A percentile compares a stretch with the other conserved stretches of the same genome.
phyloP scores from a whole-genome alignment of 2,888 invertebrate species.

The Eledone cirrhosa region DNA sequence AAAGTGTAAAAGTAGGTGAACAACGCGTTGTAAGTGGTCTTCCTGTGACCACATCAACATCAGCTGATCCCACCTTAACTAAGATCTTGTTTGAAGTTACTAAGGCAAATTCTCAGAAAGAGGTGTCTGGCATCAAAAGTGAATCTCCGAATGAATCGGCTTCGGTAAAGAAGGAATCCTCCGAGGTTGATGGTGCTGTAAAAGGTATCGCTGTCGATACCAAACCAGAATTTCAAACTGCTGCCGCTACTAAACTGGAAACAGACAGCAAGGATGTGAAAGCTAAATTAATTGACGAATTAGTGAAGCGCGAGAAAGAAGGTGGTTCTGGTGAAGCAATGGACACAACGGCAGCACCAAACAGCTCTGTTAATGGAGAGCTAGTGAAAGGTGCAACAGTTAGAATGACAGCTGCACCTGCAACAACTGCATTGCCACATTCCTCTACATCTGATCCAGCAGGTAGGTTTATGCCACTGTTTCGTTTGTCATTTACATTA shows the following conservation, averaged over 20 bases:
- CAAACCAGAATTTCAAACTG: conserved; percentile 15
- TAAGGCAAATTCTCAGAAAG: not conserved
- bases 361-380: conserved; percentile 18
- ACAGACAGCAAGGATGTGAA: conserved; percentile 17
- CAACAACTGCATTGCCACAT: not conserved
- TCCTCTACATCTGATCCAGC: conserved; percentile 4
- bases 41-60: conserved; percentile 31
- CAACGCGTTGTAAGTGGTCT: conserved; percentile 27
- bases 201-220: conserved; percentile 19
- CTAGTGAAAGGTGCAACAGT: not conserved
- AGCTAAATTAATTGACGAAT: not conserved
- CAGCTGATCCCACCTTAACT: conserved; percentile 14
- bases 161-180: conserved; percentile 11
- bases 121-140: not conserved
- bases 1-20: conserved; percentile 29
- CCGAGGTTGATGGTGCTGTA: not conserved
- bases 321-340: conserved; percentile 32
- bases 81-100: not conserved
- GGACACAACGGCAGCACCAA: conserved; percentile 34
- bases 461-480: not conserved
- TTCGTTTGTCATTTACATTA: too few relatives aligned
- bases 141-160: conserved; percentile 1
- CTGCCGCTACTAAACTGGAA: not conserved
- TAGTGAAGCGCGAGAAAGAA: conserved; percentile 25
- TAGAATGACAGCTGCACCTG: not conserved